These are phyloP conservation scores for Clytia hemisphaerica DNA, from an alignment of 30 jellyfish, hydroid and myxozoan species.

Conservation along the genomic window DNA sequence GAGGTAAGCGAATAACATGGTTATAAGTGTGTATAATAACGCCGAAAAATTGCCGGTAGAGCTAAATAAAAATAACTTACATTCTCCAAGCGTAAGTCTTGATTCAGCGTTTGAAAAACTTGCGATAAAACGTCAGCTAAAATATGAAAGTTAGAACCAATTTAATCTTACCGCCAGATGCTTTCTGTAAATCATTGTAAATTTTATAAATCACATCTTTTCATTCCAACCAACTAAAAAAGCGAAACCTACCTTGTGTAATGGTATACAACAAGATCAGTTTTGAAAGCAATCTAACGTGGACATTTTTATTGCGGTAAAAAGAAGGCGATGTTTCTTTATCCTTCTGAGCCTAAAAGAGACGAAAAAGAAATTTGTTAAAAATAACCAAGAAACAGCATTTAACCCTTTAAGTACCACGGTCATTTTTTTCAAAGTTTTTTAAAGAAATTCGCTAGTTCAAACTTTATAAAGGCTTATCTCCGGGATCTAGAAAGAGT, in stretches of 20 bases:
- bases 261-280: constrained; percentile 48
- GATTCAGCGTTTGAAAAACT: constrained; percentile 34
- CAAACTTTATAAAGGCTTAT: no score
- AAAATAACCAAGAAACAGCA: no score
- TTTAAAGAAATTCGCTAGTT: no score
- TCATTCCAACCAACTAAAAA: not conserved
- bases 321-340: not conserved
- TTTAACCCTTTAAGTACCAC: no score
- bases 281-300: constrained; percentile 33
- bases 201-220: not conserved
- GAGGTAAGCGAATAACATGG: no score
- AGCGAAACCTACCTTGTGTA: constrained; percentile 38
- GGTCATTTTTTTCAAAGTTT: no score
- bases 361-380: no score
- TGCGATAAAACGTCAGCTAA: constrained; percentile 61
- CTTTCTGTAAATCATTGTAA: no score
- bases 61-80: constrained; percentile 1
- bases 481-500: no score
- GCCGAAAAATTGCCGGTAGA: no score
- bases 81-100: constrained; percentile 37
- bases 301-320: constrained; percentile 13
- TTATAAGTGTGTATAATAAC: no score
- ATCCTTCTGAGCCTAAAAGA: not conserved
- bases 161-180: no score
- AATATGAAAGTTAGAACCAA: not conserved